These are phyloP conservation scores for Corvus cornix DNA, from an alignment of 2,113 vertebrate genomes.

Conservation along the genomic window DNA sequence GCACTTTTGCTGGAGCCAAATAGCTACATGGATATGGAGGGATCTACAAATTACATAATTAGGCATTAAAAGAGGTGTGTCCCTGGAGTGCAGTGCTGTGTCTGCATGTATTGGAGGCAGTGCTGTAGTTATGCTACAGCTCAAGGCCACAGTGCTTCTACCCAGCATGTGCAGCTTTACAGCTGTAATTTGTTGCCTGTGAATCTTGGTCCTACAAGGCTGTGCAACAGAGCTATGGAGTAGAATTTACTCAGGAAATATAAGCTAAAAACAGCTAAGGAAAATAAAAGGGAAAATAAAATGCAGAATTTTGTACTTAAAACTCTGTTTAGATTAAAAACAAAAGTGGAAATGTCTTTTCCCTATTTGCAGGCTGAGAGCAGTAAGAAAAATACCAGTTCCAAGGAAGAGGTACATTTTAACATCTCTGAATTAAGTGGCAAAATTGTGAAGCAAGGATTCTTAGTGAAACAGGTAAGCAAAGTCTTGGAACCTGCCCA, in stretches of 20 bases:
- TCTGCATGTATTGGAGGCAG: not conserved
- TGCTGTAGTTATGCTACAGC: not conserved
- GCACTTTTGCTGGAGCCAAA: not conserved
- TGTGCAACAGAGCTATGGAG: not conserved
- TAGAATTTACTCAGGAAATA: not conserved
- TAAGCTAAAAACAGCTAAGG: not conserved
- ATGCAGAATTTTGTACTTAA: not conserved
- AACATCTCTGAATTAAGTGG: constrained; percentile 87
- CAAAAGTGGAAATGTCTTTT: not conserved
- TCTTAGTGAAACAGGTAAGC: constrained; percentile 90
- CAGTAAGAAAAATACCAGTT: constrained; percentile 78
- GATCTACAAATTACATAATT: not conserved
- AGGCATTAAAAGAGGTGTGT: not conserved
- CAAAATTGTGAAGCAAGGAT: constrained; percentile 88
- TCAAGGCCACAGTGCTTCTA: not conserved
- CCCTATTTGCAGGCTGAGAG: constrained; percentile 79
- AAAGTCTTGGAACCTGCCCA: not conserved
- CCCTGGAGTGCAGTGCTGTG: not conserved
- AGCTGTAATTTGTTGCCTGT: not conserved
- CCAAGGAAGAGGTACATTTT: constrained; percentile 81
- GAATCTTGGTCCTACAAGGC: not conserved
- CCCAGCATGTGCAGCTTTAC: not conserved
- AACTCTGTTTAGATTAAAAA: not conserved
- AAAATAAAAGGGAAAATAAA: not conserved
- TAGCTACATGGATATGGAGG: not conserved